Percentiles rank a stretch among this genome's conserved stretches.
phyloP scores from a whole-genome alignment of 2,888 invertebrate species.

The Harmothoe impar region DNA sequence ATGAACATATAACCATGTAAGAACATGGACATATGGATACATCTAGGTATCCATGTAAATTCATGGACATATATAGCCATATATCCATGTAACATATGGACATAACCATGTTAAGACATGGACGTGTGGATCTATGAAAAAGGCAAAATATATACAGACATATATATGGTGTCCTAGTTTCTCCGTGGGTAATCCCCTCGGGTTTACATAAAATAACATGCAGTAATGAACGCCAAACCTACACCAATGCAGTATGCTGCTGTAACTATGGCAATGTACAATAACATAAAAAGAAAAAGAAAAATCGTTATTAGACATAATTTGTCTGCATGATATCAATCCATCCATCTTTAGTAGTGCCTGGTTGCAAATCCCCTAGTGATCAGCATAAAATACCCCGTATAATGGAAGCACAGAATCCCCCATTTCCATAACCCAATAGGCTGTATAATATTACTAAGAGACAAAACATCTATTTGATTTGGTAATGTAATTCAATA shows the following conservation, averaged over 20 bases:
- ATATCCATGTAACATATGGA: not conserved
- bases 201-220: no score
- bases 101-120: not conserved
- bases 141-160: not conserved
- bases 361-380: constrained; percentile 1
- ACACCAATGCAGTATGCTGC: no score
- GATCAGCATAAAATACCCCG: not conserved
- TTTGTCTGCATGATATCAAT: no score
- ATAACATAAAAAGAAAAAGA: no score
- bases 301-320: no score
- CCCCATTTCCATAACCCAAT: not conserved
- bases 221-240: no score
- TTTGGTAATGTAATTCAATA: constrained; percentile 16
- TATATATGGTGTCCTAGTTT: not conserved
- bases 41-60: no score
- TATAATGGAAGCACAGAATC: not conserved
- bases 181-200: not conserved
- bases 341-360: no score
- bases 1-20: not conserved
- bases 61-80: no score
- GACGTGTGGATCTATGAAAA: no score
- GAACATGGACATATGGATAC: not conserved
- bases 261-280: no score
- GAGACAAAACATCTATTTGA: constrained; percentile 1
- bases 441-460: constrained; percentile 22